Evolutionary conservation across 2,113 vertebrate genomes (phyloP).

Genomic region (Ancistrus triradiatus): DNA sequence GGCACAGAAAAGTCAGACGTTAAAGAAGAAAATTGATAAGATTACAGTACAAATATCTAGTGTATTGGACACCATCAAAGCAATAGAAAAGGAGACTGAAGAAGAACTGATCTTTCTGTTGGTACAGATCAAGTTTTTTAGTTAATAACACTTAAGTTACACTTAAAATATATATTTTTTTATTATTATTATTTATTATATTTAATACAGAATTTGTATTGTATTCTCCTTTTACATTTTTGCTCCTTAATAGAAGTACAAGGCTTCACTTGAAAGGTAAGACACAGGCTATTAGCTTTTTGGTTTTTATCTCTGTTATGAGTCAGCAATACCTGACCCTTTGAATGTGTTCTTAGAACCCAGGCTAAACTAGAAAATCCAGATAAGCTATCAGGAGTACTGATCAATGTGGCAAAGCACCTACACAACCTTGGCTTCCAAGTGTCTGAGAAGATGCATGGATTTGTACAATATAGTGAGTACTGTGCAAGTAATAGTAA

Average conservation of each 20-base stretch:
- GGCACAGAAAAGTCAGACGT: conserved; percentile 30
- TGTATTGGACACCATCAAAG: conserved; percentile 25
- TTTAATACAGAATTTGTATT: background rate
- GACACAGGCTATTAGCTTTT: background rate
- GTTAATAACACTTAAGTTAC: background rate
- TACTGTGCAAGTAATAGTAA: too few species aligned
- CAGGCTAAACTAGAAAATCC: conserved; percentile 33
- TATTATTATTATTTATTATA: background rate
- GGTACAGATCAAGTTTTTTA: conserved; percentile 26
- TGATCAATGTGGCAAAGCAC: conserved; percentile 46
- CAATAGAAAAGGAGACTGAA: conserved; percentile 18
- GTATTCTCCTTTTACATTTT: background rate
- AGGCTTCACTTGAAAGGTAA: conserved; percentile 32
- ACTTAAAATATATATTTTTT: background rate
- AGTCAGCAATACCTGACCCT: background rate
- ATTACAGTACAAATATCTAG: conserved; percentile 28
- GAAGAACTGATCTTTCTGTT: conserved; percentile 35
- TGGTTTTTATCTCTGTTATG: background rate
- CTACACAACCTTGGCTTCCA: conserved; percentile 39
- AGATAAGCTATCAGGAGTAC: conserved; percentile 23
- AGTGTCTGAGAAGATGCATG: conserved; percentile 40
- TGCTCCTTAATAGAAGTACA: conserved; percentile 38
- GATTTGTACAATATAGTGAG: conserved; percentile 40
- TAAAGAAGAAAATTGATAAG: conserved; percentile 38
- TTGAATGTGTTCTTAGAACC: conserved; percentile 26